phyloP scores from a whole-genome alignment of 2,113 vertebrate genomes.

The Charadrius vociferus region DNA sequence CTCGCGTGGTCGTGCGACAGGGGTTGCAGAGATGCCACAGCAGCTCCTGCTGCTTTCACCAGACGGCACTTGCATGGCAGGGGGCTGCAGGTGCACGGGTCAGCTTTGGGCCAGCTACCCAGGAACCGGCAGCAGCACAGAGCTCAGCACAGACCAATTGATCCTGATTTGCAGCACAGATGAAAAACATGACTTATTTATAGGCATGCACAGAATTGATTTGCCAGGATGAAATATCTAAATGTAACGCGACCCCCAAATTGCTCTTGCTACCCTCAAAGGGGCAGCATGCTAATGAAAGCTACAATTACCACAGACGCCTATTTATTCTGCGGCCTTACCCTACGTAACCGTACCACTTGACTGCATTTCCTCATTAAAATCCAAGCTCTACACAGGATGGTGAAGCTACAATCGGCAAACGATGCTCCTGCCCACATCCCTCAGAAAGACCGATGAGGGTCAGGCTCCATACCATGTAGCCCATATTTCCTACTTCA shows the following conservation, averaged over 20 bases:
- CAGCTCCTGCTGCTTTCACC: not conserved
- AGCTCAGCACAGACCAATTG: not conserved
- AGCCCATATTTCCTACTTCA: not conserved
- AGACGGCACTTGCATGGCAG: rapidly evolving
- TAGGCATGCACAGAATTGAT: not conserved
- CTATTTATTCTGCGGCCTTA: not conserved
- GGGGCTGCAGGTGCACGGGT: no score
- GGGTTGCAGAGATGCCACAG: not conserved
- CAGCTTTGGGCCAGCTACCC: not conserved
- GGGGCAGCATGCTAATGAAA: not conserved
- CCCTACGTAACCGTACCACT: not conserved
- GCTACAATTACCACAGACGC: not conserved
- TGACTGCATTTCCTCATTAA: not conserved
- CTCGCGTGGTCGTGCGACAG: rapidly evolving
- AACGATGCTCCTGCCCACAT: not conserved
- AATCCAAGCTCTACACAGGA: not conserved
- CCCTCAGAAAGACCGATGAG: not conserved
- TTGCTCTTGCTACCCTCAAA: not conserved
- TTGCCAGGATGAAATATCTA: not conserved
- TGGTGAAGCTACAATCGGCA: not conserved
- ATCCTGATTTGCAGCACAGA: not conserved
- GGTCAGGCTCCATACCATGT: not conserved
- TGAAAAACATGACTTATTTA: not conserved
- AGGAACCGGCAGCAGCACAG: not conserved
- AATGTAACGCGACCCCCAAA: not conserved